Base-by-base conservation (phyloP, 1,140 invertebrate species). In the Amphibalanus amphitrite region DNA sequence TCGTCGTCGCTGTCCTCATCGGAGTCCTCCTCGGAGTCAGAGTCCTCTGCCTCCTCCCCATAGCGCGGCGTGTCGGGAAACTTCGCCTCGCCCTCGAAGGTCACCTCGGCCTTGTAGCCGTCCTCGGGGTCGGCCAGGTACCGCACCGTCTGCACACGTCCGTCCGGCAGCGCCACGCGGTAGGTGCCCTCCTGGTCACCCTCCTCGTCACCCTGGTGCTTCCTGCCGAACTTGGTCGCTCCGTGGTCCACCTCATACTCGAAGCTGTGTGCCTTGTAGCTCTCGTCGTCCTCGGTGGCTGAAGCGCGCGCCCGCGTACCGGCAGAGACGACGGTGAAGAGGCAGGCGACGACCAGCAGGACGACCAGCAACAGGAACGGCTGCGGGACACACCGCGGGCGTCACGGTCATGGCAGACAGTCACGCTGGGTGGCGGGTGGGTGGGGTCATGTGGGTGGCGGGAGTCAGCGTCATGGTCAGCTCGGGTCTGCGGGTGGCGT, bases 151-250 rank as follows among this genome's bases (percentile, higher is more conserved):
- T 78, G 77, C 67, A 76, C 73, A 47, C 77, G 75, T 26, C 77
- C 77, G 71, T 78, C 77, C 13, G 77, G 77, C 38, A 78, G 76
- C 23, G 73, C 74, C n/a, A 77, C 76, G 1, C 70, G 70, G 76
- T 78, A 78, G 28, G 76, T 75, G 1, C 77, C 77, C 28, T 70
- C 74, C 29, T 76, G 75, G 28, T 72, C 73, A 70, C 77, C 74
- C 28, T 75, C 77, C 69, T 78, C 76, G 20, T 74, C 74, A 28
- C 74, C 75, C 74, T 78, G 76, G 3, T 70, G 67, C 73, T 76
- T 20, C 47, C 23, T 75, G 28, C 74, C 75, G 73, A 75, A 78
- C 71, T 77, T 74, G 28, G 77, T 69, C 40, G 76, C 76, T 1
- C 73, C 71, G 74, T 76, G 76, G 47, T 76, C 71, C 23, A 78